Base-by-base conservation (phyloP, 1,140 invertebrate genomes). In the Trachymyrmex septentrionalis region DNA sequence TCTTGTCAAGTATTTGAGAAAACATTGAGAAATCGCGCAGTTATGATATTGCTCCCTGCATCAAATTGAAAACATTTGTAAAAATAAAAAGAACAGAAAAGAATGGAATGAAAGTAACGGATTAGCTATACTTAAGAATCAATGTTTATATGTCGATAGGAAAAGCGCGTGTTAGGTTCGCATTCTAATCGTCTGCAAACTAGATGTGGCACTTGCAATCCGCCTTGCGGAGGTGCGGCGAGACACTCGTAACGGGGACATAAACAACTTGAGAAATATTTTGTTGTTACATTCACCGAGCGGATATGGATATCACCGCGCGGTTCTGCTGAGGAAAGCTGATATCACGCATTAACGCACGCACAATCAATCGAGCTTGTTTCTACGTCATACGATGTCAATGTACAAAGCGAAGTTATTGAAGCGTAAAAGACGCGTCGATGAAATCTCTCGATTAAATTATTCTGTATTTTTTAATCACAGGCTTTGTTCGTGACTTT, bases 211-310 rank as follows among this genome's bases (percentile, higher is more conserved):
- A 61, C 12, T 72, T 30, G 2, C 34, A 30, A 30, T 30, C n/a
- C 21, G 19, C n/a, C 69, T 73, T 24, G 80, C 16, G 30, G 48
- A 80, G 61, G 44, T 16, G 75, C 19, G 1, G 6, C 50, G 6
- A 73, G 24, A 61, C 34, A 9, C 53, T 73, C 63, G 24, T 73
- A 61, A 73, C 30, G 38, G 12, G 34, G 21, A 81, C 64, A 3
- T 61, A 84, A 73, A 48, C 38, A 24, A 34, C 38, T 21, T 14
- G 55, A 4, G 38, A 50, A 63, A 75, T 63, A 61, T 61, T 82
- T 84, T 75, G 80, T 61, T 34, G 19, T 48, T 73, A 61, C 80
- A 73, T 84, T 73, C 80, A 73, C 55, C 38, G 21, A 34, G 21
- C 19, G 38, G 12, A 19, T 61, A 34, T 73, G 24, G 27, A 64